Evolutionary conservation across 1,140 invertebrate species (phyloP).

Genomic region (Onthophagus taurus): DNA sequence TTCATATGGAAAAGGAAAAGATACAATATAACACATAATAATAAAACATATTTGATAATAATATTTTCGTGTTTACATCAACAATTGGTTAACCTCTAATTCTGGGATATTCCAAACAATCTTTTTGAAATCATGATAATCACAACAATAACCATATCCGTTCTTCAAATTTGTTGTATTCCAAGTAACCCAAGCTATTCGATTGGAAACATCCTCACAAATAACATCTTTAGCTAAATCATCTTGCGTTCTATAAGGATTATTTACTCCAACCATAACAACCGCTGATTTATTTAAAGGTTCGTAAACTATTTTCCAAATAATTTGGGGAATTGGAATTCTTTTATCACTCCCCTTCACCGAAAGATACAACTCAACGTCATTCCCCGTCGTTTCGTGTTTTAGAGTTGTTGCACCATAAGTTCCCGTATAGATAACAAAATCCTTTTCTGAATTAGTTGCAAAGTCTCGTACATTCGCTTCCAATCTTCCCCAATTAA

Average conservation of each 20-base stretch:
- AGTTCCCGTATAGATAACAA: slow-evolving; percentile 45
- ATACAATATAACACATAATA: too few species aligned
- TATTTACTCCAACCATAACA: slow-evolving; percentile 54
- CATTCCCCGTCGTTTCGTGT: slow-evolving; percentile 34
- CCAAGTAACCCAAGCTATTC: slow-evolving; percentile 46
- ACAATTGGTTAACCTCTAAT: neutral
- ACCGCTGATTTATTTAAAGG: slow-evolving; percentile 40
- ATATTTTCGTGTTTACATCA: too few species aligned
- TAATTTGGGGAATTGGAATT: slow-evolving; percentile 45
- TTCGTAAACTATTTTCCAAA: slow-evolving; percentile 54
- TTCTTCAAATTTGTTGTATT: slow-evolving; percentile 17
- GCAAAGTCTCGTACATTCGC: slow-evolving; percentile 21
- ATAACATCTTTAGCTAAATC: slow-evolving; percentile 39
- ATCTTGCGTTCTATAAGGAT: slow-evolving; percentile 42
- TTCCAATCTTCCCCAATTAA: slow-evolving; percentile 48
- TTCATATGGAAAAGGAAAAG: too few species aligned
- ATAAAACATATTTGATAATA: too few species aligned
- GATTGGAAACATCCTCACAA: slow-evolving; percentile 45
- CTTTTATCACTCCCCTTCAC: slow-evolving; percentile 34
- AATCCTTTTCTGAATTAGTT: slow-evolving; percentile 22
- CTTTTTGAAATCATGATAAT: neutral
- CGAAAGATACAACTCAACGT: slow-evolving; percentile 39
- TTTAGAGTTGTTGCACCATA: slow-evolving; percentile 39
- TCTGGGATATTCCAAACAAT: neutral
- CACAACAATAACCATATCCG: neutral